A percentile compares a stretch with the other conserved stretches of the same genome.
Conservation (phyloP, 1,140 invertebrate genomes). For the Halictus rubicundus region DNA sequence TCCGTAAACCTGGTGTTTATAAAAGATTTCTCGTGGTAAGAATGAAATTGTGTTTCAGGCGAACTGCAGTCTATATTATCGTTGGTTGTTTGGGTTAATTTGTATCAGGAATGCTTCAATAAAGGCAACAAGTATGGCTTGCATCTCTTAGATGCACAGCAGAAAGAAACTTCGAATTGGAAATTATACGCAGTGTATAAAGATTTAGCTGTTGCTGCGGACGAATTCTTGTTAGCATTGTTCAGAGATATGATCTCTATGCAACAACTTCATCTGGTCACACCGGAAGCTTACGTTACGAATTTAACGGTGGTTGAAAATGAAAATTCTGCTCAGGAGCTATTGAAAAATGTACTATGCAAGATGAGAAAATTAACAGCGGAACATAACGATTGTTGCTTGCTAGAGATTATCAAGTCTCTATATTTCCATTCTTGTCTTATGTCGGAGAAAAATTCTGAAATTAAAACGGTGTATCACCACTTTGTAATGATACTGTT, state of each 20-base stretch:
- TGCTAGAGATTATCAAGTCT: conserved; percentile 64
- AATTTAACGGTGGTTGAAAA: neutral
- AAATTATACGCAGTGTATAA: conserved; percentile 65
- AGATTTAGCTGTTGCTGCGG: conserved; percentile 61
- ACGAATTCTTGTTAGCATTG: conserved; percentile 53
- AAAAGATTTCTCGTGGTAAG: too few relatives aligned
- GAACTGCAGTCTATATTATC: conserved; percentile 43
- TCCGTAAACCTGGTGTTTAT: too few relatives aligned
- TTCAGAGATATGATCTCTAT: conserved; percentile 58
- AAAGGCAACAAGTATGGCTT: neutral
- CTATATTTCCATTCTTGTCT: conserved; percentile 56
- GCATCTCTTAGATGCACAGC: neutral
- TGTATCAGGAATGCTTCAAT: conserved; percentile 35
- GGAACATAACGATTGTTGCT: conserved; percentile 65
- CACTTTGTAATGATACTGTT: conserved; percentile 50
- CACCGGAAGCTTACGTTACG: neutral
- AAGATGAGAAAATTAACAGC: conserved; percentile 50
- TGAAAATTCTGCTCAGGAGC: conserved; percentile 19
- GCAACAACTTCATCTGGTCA: conserved; percentile 44
- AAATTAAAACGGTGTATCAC: conserved; percentile 52
- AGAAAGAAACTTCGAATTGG: conserved; percentile 33
- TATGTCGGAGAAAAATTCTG: conserved; percentile 11
- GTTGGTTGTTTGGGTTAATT: conserved; percentile 34
- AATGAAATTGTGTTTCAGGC: conserved; percentile 34
- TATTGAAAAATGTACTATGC: conserved; percentile 36